Base-by-base conservation (phyloP, 2,888 invertebrate genomes). In the Phlogophora meticulosa region DNA sequence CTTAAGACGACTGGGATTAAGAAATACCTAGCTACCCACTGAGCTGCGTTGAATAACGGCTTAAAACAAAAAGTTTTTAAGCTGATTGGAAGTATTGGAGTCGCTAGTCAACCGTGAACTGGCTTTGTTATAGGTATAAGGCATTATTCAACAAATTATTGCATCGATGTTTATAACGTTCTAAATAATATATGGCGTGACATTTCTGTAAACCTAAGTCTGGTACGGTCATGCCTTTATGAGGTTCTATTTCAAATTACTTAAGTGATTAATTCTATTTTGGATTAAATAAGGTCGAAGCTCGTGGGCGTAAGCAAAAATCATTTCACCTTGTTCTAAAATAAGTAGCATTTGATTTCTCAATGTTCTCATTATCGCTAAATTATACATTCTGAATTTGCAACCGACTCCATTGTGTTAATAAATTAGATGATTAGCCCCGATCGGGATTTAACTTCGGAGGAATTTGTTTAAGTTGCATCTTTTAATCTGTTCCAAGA, bases 401-500 rank as follows among this genome's bases (percentile, higher is more conserved):
- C 43, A 32, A 71, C 22, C 7, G 48, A 63, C 65, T 53, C 56
- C 55, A 67, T 76, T 69, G 67, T 61, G 58, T 58, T 73, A 72
- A 57, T 72, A 80, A 76, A 76, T 68, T 70, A 75, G 52, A 65
- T 45, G 57, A 65, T 65, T 51, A 76, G 53, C 69, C 52, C 52
- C 72, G 74, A 82, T 85, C 85, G 81, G 77, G 78, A 82, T 84
- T 86, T 80, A 80, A 78, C 76, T 78, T 72, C 69, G 73, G 13
- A 43, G 78, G 82, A 84, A 87, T 86, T 86, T 85, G 81, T 88
- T 88, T 84, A 87, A 88, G 87, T 88, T 88, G 85, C 84, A 87
- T 84, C 85, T 87, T 87, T 88, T 86, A 88, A 87, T 86, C 82
- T 77, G 70, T 73, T 51, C 28, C 46, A 75, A 77, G 78, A 76